Evolutionary conservation across 35 echinoderm and acorn worm species (phyloP), one percentile per base, ranked within the genome.

Genomic region (Apostichopus parvimensis): DNA sequence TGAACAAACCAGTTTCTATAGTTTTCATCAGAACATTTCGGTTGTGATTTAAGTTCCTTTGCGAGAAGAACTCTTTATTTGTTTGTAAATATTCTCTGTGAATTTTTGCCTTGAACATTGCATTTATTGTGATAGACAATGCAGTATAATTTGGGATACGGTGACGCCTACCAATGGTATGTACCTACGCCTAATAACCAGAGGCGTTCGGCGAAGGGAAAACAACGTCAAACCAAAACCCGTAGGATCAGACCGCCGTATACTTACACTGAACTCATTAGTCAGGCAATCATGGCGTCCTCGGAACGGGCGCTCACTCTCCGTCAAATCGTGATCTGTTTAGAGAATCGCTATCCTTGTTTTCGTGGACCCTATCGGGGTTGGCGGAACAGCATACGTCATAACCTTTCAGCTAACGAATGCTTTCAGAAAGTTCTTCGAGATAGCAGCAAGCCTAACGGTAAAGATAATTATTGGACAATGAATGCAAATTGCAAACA

Each of bases 361-460:
- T 98, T 98, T 76, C 56, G 96, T 3, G 93, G 93, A 7, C 73
- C 83, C 10, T 97, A 97, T 80, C 17, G 70, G 1, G 96, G 96
- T 4, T 98, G 96, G 96, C 77, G 88, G 21, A 98, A 98, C 85
- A 98, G 96, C 82, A 89, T 98, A 13, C 81, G 96, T 45, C 96
- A 98, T 68, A 98, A 98, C 53, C 83, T 98, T 4, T 98, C 96
- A 1, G 92, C 94, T 1, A 93, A 75, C 10, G 92, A 95, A 56
- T 95, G 94, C 61, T 98, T 98, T 73, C 78, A 57, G 62, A 98
- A 98, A 76, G 89, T 93, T 65, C 92, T 95, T 21, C 77, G 87
- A 45, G 87, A 95, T 75, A 6, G 8, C 8, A 56, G 81, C 15
- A 82, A 92, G 57, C 94, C 94, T 4, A 93, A 90, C 58, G 94